Percentiles rank a stretch among this genome's conserved stretches.
These are phyloP conservation scores for Nipponia nippon DNA, from an alignment of 2,113 vertebrate species.

Conservation along the genomic window DNA sequence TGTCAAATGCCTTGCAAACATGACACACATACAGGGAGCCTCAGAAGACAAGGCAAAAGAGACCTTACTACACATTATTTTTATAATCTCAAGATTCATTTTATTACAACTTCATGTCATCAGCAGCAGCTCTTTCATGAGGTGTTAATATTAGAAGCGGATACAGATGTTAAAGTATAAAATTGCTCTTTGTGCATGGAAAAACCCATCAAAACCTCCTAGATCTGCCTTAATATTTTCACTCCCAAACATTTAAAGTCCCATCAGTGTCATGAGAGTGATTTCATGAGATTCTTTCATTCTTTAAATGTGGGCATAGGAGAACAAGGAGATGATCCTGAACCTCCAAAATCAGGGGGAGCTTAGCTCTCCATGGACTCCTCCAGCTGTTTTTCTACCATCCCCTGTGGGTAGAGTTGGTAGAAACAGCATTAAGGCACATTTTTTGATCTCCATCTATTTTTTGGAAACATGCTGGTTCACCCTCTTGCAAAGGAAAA, in stretches of 20 bases:
- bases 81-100: not conserved
- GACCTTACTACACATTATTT: not conserved
- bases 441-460: not conserved
- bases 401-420: not conserved
- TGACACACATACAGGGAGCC: not conserved
- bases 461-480: not conserved
- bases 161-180: not conserved
- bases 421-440: not conserved
- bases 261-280: not conserved
- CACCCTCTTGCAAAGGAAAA: not conserved
- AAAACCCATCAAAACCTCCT: not conserved
- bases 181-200: not conserved
- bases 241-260: not conserved
- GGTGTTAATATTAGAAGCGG: not conserved
- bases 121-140: not conserved
- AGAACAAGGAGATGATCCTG: not conserved
- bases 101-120: not conserved
- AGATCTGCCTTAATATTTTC: constrained; percentile 1
- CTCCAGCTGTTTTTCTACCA: not conserved
- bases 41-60: not conserved
- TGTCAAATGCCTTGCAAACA: not conserved
- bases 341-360: not conserved
- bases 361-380: not conserved
- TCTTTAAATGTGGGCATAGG: not conserved
- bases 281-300: not conserved